Base-by-base conservation (phyloP, 2,113 vertebrate species). In the Ascaphus truei region DNA sequence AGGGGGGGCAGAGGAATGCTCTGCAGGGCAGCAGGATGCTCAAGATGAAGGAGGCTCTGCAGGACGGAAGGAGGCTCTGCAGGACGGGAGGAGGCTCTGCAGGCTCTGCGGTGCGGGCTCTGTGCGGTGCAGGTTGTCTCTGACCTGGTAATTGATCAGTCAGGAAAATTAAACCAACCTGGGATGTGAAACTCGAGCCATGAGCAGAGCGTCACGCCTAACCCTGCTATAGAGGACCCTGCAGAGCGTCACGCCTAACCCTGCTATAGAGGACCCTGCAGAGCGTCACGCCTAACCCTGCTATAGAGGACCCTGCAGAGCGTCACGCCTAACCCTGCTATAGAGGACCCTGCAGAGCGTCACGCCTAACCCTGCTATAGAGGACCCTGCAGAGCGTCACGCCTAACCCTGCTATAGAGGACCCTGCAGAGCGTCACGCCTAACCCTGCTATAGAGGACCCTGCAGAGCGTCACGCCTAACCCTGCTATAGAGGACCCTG, bases 131-230 rank as follows among this genome's bases (percentile, higher is more conserved):
- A 18, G 39, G 26, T 61, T 61, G 25, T 61, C 45, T 61, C 56
- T 61, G 56, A 52, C 31, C 56, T 52, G 33, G 67, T 71, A 71
- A 61, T 25, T 61, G 67, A 71, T 71, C 67, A 71, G 45, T 10
- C 47, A 71, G 36, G 20, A 60, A 37, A 18, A 30, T 31, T 33
- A 71, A 71, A 61, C 22, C 52, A 57, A 69, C 43, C 45, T 33
- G 45, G 30, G 60, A 45, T 30, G 15, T 52, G 67, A 71, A 71
- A 71, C 57, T 47, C 43, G 67, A 71, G 67, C 29, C 56, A 30
- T 33, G 47, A 58, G 31, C 5, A 60, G 55, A 57, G 59, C 41
- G 50, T 50, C 47, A 45, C 18, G 47, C 56, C 45, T 29, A 31
- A 27, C n/a, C n/a, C n/a, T 39, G 33, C 48, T 34, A 71, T 33